phyloP scores from a whole-genome alignment of 2,797 vertebrate species.

The Kryptolebias ocellatus region DNA sequence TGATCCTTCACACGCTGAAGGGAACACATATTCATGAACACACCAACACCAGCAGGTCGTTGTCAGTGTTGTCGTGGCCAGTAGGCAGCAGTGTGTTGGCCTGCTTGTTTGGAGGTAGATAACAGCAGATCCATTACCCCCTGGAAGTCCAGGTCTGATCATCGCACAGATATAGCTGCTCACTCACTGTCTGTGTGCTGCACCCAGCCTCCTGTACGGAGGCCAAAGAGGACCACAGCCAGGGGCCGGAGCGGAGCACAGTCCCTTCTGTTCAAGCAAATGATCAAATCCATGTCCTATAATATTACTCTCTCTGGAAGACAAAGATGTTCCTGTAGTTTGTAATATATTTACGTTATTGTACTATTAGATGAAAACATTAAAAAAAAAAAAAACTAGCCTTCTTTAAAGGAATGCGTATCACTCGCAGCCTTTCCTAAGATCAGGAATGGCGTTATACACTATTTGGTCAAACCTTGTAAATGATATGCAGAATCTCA shows the following conservation, averaged over 20 bases:
- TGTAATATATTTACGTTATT: no score
- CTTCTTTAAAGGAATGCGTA: no score
- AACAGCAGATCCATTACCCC: conserved; percentile 82
- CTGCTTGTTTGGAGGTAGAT: conserved; percentile 80
- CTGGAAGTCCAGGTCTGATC: conserved; percentile 77
- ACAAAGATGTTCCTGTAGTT: neutral
- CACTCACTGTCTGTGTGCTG: conserved; percentile 73
- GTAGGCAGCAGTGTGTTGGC: conserved; percentile 77
- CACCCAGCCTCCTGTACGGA: conserved; percentile 41
- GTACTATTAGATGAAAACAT: no score
- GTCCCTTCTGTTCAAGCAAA: conserved; percentile 38
- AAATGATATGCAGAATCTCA: no score
- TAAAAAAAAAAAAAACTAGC: no score
- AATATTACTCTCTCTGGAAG: conserved; percentile 7
- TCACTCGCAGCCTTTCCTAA: no score
- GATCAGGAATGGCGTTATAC: no score
- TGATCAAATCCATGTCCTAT: conserved; percentile 22
- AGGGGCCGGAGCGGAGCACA: conserved; percentile 38
- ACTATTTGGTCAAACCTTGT: no score
- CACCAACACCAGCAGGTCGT: conserved; percentile 41
- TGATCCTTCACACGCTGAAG: conserved; percentile 25
- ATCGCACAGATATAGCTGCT: conserved; percentile 70
- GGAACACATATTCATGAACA: conserved; percentile 31
- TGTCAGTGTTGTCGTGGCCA: conserved; percentile 70
- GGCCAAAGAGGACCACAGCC: conserved; percentile 63